Base-by-base conservation (phyloP, 2,113 vertebrate species). In the Cyrtonyx montezumae region DNA sequence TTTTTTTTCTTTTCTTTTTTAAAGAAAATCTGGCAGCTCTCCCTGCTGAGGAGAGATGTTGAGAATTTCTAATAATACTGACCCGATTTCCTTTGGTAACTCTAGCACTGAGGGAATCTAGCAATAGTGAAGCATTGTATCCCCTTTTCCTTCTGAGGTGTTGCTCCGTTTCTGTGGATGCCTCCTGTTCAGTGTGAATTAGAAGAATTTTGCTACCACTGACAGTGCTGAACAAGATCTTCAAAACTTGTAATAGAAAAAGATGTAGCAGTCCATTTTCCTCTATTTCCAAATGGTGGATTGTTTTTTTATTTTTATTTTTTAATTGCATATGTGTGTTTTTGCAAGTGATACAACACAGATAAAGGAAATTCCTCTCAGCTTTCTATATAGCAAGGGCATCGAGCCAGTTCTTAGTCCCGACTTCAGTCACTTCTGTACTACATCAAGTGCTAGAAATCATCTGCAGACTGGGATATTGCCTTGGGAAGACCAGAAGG, bases 51-150 rank as follows among this genome's bases (percentile, higher is more conserved):
- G 80, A 94, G 83, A 84, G 79, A 89, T 92, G 82, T 74, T 84
- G 79, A 94, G 93, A 94, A 92, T 91, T 95, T 94, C 93, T 89
- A 88, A 92, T 96, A 94, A 95, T 91, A 88, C 82, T 96, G 95
- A 93, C 96, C 92, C 93, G 94, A 37, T 95, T 95, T 96, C 87
- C 91, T 51, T 26, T 18, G 68, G 71, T 87, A 88, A 84, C 80
- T 89, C 61, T 37, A 56, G 56, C 56, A 53, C 56, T 46, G 45
- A 85, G 32, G 46, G 40, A 90, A 55, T n/a, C 61, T 80, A 65
- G 82, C 46, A 68, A 92, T 25, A 71, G 68, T 8, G 34, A 45
- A 79, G 75, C 49, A 70, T 87, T 78, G 82, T 93, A 92, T 89
- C 68, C 55, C 63, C 19, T 82, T 79, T 91, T 79, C 45, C 23